Base-by-base conservation (phyloP, 1,140 invertebrate genomes). In the Neodiprion virginianus region DNA sequence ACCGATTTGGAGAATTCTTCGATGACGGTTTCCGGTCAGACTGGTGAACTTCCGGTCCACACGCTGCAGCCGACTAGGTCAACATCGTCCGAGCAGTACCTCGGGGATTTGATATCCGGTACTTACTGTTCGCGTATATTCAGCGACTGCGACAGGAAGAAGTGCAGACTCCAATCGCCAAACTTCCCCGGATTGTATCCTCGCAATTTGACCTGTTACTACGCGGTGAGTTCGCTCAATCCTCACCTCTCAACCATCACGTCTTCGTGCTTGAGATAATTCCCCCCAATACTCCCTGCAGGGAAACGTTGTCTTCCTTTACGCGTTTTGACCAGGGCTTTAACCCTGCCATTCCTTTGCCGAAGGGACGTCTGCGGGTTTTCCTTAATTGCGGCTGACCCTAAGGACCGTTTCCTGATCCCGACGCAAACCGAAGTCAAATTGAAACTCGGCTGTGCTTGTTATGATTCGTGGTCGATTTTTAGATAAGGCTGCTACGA, bases 171-270 rank as follows among this genome's bases (percentile, higher is more conserved):
- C 73, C 96, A 97, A 85, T 96, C 95, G 53, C 96, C 96, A 23
- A 97, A 97, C 89, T 97, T 95, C 87, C 96, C 96, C 9, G 96
- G 96, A 67, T 91, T 97, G 53, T 97, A 97, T 87, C 96, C 96
- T 0, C 91, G 96, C 61, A 97, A 97, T 87, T 91, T 96, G 80
- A 96, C 95, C 61, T 96, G 95, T 84, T 96, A 96, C 87, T 96
- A 95, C 81, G 95, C 95, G 53, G 94, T 96, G 79, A 86, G 84
- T 79, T 11, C 47, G 86, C 93, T 74, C 88, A 92, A 83, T 65
- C 61, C 28, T 40, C 28, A 40, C 28, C 28, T 5, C 28, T 40
- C 2, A 40, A 40, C 28, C 5, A 40, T 40, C 28, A 5, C 28
- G 5, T 40, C 28, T 40, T 5, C 28, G 28, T 40, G 28, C 28